A percentile compares a stretch with the other conserved stretches of the same genome.
phyloP scores from a whole-genome alignment of 2,888 invertebrate species.

The Anthophora plumipes region DNA sequence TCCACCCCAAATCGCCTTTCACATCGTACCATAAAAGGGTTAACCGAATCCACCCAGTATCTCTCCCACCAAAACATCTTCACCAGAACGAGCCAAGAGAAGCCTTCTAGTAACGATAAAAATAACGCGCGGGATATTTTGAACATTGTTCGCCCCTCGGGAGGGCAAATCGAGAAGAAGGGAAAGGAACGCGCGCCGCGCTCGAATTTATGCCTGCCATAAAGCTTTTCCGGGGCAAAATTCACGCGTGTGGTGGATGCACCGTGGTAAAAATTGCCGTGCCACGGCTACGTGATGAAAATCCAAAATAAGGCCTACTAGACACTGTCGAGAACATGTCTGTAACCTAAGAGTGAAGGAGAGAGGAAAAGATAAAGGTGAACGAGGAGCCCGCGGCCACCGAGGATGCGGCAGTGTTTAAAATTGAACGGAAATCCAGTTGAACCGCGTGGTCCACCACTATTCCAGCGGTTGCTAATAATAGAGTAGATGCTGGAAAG shows the following conservation, averaged over 20 bases:
- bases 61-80: background rate
- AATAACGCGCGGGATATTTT: slow-evolving; percentile 12
- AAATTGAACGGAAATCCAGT: slow-evolving; percentile 72
- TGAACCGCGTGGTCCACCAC: slow-evolving; percentile 53
- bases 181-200: background rate
- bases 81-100: background rate
- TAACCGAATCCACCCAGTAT: background rate
- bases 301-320: slow-evolving; percentile 15
- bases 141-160: slow-evolving; percentile 14
- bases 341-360: background rate
- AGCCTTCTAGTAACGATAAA: slow-evolving; percentile 6
- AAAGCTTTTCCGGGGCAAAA: slow-evolving; percentile 1
- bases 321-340: background rate
- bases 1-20: background rate
- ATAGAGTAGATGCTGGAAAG: slow-evolving; percentile 70
- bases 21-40: background rate
- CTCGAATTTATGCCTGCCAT: background rate
- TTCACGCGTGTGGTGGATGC: slow-evolving; percentile 6
- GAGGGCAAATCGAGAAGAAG: background rate
- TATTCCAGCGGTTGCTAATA: slow-evolving; percentile 72
- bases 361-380: background rate
- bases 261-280: slow-evolving; percentile 20
- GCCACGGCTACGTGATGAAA: slow-evolving; percentile 46
- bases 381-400: slow-evolving; percentile 27
- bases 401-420: slow-evolving; percentile 57